phyloP scores from a whole-genome alignment of 2,797 vertebrate species.

The Meriones psammophilus region DNA sequence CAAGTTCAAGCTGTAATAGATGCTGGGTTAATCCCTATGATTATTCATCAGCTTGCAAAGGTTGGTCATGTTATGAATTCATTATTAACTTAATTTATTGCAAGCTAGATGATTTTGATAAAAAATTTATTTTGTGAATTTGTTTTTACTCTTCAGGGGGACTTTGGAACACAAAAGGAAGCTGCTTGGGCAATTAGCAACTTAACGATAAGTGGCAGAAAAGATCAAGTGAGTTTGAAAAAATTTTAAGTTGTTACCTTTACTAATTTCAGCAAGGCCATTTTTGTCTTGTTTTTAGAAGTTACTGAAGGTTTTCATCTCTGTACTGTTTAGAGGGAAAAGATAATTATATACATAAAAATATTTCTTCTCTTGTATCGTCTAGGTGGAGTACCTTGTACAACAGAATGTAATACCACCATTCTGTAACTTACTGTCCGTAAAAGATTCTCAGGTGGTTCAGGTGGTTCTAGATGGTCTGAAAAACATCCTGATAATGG shows the following conservation, averaged over 20 bases:
- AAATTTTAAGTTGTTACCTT: neutral
- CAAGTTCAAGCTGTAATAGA: slow-evolving; percentile 99
- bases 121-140: slow-evolving; percentile 78
- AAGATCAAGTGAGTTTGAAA: slow-evolving; percentile 94
- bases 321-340: neutral
- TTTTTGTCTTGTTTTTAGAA: slow-evolving; percentile 29
- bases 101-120: slow-evolving; percentile 74
- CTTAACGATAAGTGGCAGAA: slow-evolving; percentile 99
- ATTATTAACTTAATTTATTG: slow-evolving; percentile 64
- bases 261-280: slow-evolving; percentile 87
- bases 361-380: slow-evolving; percentile 56
- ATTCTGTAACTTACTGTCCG: slow-evolving; percentile 97
- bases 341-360: slow-evolving; percentile 60
- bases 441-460: slow-evolving; percentile 99
- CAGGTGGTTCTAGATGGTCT: slow-evolving; percentile 99
- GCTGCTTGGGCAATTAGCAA: slow-evolving; percentile 99
- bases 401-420: slow-evolving; percentile 99
- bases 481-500: slow-evolving; percentile 99
- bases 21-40: slow-evolving; percentile 99
- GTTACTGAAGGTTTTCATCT: slow-evolving; percentile 38
- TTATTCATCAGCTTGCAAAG: slow-evolving; percentile 99
- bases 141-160: slow-evolving; percentile 92
- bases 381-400: slow-evolving; percentile 98
- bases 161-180: slow-evolving; percentile 99
- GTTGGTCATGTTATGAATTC: slow-evolving; percentile 88